Conservation (phyloP, 2,888 invertebrate genomes). For the Cabera pusaria region DNA sequence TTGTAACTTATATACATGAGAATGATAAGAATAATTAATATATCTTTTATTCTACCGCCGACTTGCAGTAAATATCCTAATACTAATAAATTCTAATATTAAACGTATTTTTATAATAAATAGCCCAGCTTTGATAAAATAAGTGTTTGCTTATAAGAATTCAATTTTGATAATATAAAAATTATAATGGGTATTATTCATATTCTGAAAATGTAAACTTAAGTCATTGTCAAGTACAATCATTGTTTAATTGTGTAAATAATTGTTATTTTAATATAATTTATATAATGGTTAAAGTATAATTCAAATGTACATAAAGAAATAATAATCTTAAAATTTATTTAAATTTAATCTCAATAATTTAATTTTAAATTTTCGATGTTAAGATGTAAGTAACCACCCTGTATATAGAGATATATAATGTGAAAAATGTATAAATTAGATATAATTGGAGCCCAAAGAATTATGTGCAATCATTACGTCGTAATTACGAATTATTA, state of each 20-base stretch:
- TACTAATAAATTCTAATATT: slow-evolving; percentile 10
- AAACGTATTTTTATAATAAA: not conserved
- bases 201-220: slow-evolving; percentile 10
- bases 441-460: slow-evolving; percentile 63
- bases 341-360: slow-evolving; percentile 15
- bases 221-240: slow-evolving; percentile 13
- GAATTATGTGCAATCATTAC: slow-evolving; percentile 76
- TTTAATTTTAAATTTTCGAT: slow-evolving; percentile 18
- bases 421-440: slow-evolving; percentile 27
- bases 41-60: slow-evolving; percentile 13
- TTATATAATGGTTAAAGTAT: slow-evolving; percentile 27
- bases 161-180: not conserved
- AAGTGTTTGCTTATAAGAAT: not conserved
- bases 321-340: slow-evolving; percentile 3
- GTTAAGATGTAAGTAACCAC: slow-evolving; percentile 12
- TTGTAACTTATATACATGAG: slow-evolving; percentile 13
- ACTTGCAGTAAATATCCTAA: not conserved
- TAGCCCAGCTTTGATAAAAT: slow-evolving; percentile 10
- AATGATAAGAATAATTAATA: slow-evolving; percentile 1
- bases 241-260: slow-evolving; percentile 12
- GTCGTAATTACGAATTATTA: slow-evolving; percentile 57
- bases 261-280: slow-evolving; percentile 22
- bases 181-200: slow-evolving; percentile 14
- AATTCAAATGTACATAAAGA: slow-evolving; percentile 33
- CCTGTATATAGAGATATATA: slow-evolving; percentile 15